phyloP scores from a whole-genome alignment of 1,140 invertebrate genomes.

The Sesamia nonagrioides region DNA sequence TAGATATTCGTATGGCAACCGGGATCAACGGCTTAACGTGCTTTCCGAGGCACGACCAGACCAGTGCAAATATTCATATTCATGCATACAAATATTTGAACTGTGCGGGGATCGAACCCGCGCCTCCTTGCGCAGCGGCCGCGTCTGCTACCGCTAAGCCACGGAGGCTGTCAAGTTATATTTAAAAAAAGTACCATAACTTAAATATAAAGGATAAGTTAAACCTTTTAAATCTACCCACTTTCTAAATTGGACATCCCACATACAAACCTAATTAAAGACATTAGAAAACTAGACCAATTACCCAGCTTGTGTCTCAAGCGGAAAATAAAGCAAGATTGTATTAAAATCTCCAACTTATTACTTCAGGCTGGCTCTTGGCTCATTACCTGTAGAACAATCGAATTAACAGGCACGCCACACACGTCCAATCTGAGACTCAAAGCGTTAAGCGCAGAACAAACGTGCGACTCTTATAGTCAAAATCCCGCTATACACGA shows the following conservation, averaged over 20 bases:
- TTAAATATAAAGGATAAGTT: background rate
- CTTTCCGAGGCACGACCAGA: too few species aligned
- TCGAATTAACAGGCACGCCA: conserved; percentile 47
- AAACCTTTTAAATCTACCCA: background rate
- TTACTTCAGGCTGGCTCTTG: conserved; percentile 33
- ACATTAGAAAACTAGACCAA: conserved; percentile 11
- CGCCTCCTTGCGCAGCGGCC: too few species aligned
- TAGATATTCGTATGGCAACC: too few species aligned
- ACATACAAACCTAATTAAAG: background rate
- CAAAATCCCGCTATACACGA: background rate
- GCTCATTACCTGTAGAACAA: conserved; percentile 46
- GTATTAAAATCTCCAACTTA: conserved; percentile 39
- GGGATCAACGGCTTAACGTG: too few species aligned
- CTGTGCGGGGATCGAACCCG: too few species aligned
- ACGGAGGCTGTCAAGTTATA: too few species aligned
- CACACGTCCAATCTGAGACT: conserved; percentile 40
- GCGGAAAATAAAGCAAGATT: conserved; percentile 2
- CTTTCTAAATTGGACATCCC: background rate
- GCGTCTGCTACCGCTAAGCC: too few species aligned
- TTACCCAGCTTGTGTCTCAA: background rate
- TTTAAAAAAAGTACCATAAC: too few species aligned
- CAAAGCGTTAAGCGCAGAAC: conserved; percentile 16
- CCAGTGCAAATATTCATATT: too few species aligned
- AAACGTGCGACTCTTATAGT: conserved; percentile 22
- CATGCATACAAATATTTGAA: too few species aligned